Percentiles rank a stretch among this genome's conserved stretches.
These are phyloP conservation scores for Crepidodera aurea DNA, from an alignment of 2,888 invertebrate genomes.

Conservation along the genomic window DNA sequence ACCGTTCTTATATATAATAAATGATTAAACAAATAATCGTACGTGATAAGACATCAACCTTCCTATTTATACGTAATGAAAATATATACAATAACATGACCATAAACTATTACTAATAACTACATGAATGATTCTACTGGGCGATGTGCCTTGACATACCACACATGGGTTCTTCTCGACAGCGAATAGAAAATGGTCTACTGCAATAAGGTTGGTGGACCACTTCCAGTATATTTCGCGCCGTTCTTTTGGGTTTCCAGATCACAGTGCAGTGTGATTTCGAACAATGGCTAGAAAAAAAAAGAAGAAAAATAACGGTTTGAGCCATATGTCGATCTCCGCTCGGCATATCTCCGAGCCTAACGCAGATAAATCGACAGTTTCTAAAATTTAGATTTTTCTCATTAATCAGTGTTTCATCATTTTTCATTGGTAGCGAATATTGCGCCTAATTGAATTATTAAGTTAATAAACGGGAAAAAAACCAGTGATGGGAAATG, in stretches of 20 bases:
- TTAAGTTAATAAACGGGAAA: not conserved
- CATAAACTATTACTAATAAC: no score
- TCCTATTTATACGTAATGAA: no score
- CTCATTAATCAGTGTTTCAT: not conserved
- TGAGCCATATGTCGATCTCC: not conserved
- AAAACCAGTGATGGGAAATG: not conserved
- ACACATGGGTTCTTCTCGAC: no score
- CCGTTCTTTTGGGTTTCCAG: not conserved
- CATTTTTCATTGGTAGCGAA: not conserved
- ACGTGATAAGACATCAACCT: no score
- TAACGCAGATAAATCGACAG: not conserved
- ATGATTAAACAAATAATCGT: no score
- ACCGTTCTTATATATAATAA: no score
- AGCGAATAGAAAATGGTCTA: no score
- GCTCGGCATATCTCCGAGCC: not conserved
- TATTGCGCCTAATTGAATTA: not conserved
- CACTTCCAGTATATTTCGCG: not conserved
- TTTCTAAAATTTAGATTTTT: slow-evolving; percentile 1
- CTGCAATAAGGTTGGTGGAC: no score
- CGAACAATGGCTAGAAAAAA: not conserved
- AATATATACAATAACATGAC: no score
- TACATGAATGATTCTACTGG: no score
- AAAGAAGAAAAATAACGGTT: not conserved
- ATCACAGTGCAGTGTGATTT: not conserved
- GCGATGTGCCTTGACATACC: no score